Percentiles rank a stretch among this genome's conserved stretches.
These are phyloP conservation scores for Imbricaverruca yamaguchii DNA, from an alignment of 2,888 invertebrate genomes.

Conservation along the genomic window DNA sequence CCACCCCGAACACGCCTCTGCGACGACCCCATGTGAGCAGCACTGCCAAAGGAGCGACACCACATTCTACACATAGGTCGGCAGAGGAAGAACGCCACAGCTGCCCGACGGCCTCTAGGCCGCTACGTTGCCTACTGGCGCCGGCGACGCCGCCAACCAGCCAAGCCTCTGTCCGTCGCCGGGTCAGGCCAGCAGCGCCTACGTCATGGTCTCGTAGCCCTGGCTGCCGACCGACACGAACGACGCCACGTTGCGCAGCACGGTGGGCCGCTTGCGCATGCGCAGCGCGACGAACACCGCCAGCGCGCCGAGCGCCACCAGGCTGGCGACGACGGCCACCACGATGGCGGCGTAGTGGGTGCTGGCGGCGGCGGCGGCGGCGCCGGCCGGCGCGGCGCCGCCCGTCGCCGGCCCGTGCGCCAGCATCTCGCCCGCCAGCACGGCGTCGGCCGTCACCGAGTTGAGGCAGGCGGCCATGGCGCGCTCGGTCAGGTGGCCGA, in stretches of 20 bases:
- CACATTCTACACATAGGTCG: too few species aligned
- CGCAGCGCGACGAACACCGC: not conserved
- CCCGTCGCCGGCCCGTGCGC: not conserved
- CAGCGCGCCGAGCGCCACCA: not conserved
- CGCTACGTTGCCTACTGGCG: too few species aligned
- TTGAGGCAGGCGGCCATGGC: conserved; percentile 26
- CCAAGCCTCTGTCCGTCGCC: too few species aligned
- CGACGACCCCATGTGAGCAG: too few species aligned
- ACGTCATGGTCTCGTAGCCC: conserved; percentile 19
- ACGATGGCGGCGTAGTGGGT: not conserved
- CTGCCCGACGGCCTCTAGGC: too few species aligned
- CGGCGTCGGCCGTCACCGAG: not conserved
- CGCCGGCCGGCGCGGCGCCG: not conserved
- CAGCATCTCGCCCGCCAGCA: not conserved
- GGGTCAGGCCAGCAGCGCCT: not conserved
- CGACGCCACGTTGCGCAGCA: conserved; percentile 11
- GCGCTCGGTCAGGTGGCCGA: conserved; percentile 25
- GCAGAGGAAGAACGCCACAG: too few species aligned
- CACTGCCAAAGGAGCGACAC: too few species aligned
- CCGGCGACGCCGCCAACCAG: too few species aligned
- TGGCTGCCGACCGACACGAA: conserved; percentile 18
- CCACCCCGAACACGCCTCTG: too few species aligned
- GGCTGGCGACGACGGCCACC: not conserved
- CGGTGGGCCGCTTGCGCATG: not conserved
- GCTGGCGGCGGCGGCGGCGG: too few species aligned